phyloP scores from a whole-genome alignment of 1,140 invertebrate genomes.

The Diachasma alloeum region DNA sequence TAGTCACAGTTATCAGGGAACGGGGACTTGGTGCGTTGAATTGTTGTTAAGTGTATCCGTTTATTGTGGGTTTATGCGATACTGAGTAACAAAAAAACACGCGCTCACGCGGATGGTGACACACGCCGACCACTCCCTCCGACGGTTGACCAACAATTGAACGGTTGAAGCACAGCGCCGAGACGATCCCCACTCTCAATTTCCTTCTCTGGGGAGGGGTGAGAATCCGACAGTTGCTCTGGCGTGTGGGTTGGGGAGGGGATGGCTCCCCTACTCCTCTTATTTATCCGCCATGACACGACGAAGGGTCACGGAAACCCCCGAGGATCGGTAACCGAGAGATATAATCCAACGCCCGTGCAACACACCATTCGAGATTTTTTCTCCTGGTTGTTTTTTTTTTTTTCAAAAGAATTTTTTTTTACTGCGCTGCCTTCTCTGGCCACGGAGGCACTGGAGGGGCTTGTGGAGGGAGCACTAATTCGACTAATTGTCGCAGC shows the following conservation, averaged over 20 bases:
- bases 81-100: slow-evolving; percentile 7
- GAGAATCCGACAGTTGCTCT: not conserved
- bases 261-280: not conserved
- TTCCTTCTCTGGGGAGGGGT: not conserved
- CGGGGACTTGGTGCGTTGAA: not conserved
- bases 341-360: not conserved
- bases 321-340: not conserved
- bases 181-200: slow-evolving; percentile 4
- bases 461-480: not conserved
- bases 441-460: too few relatives aligned
- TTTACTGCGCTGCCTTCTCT: too few relatives aligned
- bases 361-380: not conserved
- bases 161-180: slow-evolving; percentile 29
- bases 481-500: not conserved
- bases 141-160: slow-evolving; percentile 53
- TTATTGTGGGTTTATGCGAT: not conserved
- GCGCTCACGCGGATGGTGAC: slow-evolving; percentile 23
- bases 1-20: not conserved
- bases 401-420: not conserved
- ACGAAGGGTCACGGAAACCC: not conserved
- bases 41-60: not conserved
- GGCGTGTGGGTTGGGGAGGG: not conserved
- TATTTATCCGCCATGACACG: not conserved
- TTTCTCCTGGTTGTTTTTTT: too few relatives aligned
- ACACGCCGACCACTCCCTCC: slow-evolving; percentile 40